A percentile compares a stretch with the other conserved stretches of the same genome.
phyloP scores from a whole-genome alignment of 2,888 invertebrate species.

The Oscheius myriophilus region DNA sequence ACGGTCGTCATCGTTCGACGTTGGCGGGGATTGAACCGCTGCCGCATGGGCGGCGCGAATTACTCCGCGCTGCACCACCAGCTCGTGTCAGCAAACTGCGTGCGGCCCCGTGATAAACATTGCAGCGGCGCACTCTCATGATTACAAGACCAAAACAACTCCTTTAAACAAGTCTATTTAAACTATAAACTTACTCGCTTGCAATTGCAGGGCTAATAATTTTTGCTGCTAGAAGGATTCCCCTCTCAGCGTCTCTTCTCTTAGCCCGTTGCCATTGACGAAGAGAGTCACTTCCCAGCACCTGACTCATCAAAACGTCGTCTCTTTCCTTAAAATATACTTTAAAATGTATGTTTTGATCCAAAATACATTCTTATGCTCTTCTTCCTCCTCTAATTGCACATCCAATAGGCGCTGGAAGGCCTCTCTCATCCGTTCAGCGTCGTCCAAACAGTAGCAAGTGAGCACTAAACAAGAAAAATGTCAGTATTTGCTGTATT shows the following conservation, averaged over 20 bases:
- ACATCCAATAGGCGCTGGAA: conserved; percentile 90
- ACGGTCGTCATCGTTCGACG: conserved; percentile 16
- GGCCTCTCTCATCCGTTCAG: conserved; percentile 90
- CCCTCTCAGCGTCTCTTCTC: conserved; percentile 82
- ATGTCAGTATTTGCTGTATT: conserved; percentile 72
- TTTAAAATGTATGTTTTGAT: neutral
- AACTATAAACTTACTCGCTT: conserved; percentile 63
- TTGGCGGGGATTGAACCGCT: conserved; percentile 18
- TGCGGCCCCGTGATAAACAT: neutral
- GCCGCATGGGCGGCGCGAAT: neutral
- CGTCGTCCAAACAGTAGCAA: conserved; percentile 72
- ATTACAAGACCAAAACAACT: no score
- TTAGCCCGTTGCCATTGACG: conserved; percentile 78
- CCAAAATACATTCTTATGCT: conserved; percentile 72
- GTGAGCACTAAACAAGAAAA: conserved; percentile 74
- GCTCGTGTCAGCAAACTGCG: neutral
- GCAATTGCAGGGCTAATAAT: conserved; percentile 87
- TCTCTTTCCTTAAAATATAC: conserved; percentile 40
- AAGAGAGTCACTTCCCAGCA: conserved; percentile 82
- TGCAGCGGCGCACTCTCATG: no score
- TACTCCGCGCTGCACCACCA: neutral
- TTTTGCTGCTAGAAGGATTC: conserved; percentile 86
- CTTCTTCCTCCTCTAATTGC: conserved; percentile 82
- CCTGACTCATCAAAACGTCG: conserved; percentile 72
- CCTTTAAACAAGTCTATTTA: no score